Percentiles rank a stretch among this genome's conserved stretches.
Evolutionary conservation across 2,888 invertebrate species (phyloP).

Genomic region (Acrocyrtus sp.): DNA sequence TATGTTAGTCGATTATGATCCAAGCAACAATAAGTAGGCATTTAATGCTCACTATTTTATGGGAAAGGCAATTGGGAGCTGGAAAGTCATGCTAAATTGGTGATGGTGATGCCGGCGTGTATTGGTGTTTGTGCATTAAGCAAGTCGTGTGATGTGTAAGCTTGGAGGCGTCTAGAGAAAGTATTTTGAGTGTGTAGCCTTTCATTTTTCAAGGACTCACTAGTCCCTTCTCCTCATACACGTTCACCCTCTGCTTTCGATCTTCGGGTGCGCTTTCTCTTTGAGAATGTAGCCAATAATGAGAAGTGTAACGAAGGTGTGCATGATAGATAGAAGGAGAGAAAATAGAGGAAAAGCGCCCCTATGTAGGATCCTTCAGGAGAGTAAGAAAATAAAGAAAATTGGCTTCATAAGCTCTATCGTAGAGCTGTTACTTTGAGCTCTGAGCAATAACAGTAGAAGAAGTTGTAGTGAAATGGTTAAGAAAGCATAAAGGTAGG

Average conservation of each 20-base stretch:
- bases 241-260: too few relatives aligned
- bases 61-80: too few relatives aligned
- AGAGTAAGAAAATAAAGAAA: background rate
- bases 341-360: background rate
- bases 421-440: background rate
- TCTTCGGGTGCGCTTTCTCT: too few relatives aligned
- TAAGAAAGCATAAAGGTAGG: slow-evolving; percentile 18
- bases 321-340: background rate
- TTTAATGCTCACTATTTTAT: background rate
- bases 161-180: too few relatives aligned
- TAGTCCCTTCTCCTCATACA: too few relatives aligned
- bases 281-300: slow-evolving; percentile 23
- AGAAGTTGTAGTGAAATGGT: slow-evolving; percentile 12
- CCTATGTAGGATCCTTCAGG: too few relatives aligned
- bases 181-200: too few relatives aligned
- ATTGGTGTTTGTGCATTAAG: too few relatives aligned
- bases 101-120: too few relatives aligned
- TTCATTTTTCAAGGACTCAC: too few relatives aligned
- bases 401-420: background rate
- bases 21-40: background rate
- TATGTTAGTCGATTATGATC: background rate
- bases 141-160: too few relatives aligned
- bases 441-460: background rate
- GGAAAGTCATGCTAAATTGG: too few relatives aligned
- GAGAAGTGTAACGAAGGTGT: slow-evolving; percentile 8